These are phyloP conservation scores for Eugnorisma glareosa DNA, from an alignment of 2,888 invertebrate species.

Conservation along the genomic window DNA sequence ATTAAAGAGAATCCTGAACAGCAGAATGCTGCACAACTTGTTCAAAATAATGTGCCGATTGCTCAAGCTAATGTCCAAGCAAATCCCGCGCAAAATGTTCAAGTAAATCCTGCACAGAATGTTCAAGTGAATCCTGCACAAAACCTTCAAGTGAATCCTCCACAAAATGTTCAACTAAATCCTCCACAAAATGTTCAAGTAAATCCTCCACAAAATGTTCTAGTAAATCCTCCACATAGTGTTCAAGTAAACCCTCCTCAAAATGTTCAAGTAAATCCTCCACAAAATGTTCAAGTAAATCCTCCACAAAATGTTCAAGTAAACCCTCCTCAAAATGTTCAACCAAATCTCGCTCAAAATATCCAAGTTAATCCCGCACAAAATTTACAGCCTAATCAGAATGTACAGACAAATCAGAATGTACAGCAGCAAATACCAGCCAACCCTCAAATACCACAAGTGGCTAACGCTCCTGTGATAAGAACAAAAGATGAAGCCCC, in stretches of 20 bases:
- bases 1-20: constrained; percentile 77
- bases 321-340: constrained; percentile 11
- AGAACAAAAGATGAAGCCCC: constrained; percentile 42
- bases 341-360: not conserved
- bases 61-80: constrained; percentile 5
- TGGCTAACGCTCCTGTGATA: constrained; percentile 8
- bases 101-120: constrained; percentile 15
- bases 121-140: constrained; percentile 20
- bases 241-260: constrained; percentile 20
- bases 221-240: constrained; percentile 22
- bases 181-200: constrained; percentile 17
- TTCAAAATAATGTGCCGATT: constrained; percentile 37
- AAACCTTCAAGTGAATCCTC: constrained; percentile 18
- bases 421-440: constrained; percentile 24
- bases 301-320: constrained; percentile 7
- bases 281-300: constrained; percentile 7
- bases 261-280: constrained; percentile 13
- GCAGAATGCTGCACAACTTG: constrained; percentile 4
- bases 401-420: constrained; percentile 22
- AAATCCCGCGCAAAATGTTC: constrained; percentile 25
- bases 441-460: constrained; percentile 25
- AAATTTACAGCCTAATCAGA: not conserved
- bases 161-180: constrained; percentile 7
- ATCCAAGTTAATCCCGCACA: not conserved
- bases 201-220: constrained; percentile 23